Conservation (phyloP, 1,140 invertebrate genomes). For the Drosophila trapezifrons region DNA sequence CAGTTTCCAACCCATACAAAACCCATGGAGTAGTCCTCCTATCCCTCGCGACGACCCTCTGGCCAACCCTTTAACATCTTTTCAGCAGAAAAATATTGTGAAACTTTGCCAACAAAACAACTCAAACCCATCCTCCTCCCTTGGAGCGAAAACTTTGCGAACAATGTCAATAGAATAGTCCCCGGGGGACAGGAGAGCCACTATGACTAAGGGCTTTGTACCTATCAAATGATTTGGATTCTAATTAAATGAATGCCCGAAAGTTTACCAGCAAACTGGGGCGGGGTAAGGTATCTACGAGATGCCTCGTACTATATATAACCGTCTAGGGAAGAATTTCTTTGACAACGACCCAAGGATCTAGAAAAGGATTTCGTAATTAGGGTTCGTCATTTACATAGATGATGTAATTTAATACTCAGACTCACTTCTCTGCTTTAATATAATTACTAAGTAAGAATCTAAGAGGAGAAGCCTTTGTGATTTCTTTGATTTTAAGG, state of each 20-base stretch:
- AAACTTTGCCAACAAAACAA: slow-evolving; percentile 58
- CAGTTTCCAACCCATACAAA: background rate
- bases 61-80: slow-evolving; percentile 53
- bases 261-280: slow-evolving; percentile 13
- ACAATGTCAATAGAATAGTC: slow-evolving; percentile 56
- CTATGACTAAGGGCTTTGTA: slow-evolving; percentile 54
- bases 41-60: background rate
- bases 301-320: slow-evolving; percentile 4
- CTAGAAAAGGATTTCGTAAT: slow-evolving; percentile 33
- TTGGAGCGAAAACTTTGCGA: slow-evolving; percentile 33
- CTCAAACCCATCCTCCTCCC: slow-evolving; percentile 12
- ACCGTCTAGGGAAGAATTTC: slow-evolving; percentile 5
- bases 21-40: background rate
- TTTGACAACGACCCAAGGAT: slow-evolving; percentile 19
- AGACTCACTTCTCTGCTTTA: background rate
- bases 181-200: slow-evolving; percentile 43
- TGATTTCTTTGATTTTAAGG: background rate
- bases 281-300: slow-evolving; percentile 1
- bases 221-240: slow-evolving; percentile 57
- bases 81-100: slow-evolving; percentile 57
- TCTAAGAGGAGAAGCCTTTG: background rate
- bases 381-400: slow-evolving; percentile 37
- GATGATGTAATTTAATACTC: slow-evolving; percentile 38
- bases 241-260: slow-evolving; percentile 54
- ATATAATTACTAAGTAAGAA: background rate